Evolutionary conservation across 2,888 invertebrate species (phyloP), one percentile per base, ranked within the genome.

Genomic region (Sylvicola cinctus): DNA sequence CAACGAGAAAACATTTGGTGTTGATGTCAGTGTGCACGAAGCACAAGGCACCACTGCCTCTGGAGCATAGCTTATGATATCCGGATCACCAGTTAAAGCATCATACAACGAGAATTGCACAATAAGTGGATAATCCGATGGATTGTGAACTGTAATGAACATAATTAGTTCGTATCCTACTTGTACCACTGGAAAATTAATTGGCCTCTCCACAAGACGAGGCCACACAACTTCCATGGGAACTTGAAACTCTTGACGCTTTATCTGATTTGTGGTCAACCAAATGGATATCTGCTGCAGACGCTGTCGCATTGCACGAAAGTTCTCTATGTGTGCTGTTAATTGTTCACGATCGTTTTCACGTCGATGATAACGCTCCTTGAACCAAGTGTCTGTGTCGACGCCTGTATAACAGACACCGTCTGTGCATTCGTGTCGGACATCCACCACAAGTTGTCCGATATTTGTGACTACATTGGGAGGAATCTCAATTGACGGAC

Each of bases 401-500:
- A 42, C 41, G 42, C 39, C 41, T 36, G 42, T 38, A 34, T 84
- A 87, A 58, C 84, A 85, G 20, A 20, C 8, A 47, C 67, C 61
- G 31, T 71, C 68, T 42, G 57, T 63, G 58, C 88, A 91, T 38
- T 67, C 65, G 31, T 63, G 57, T 46, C 74, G 69, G 11, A 84
- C 74, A 56, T 79, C 74, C 59, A 83, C 80, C 60, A 52, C 70
- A 51, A 65, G 69, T 58, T 55, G 66, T 27, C 70, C 74, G 40
- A 68, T 62, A 27, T 61, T 52, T 44, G 62, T 63, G 16, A 63
- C 52, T 1, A 63, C 54, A 26, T 62, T 58, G 3, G 67, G 60
- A 32, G 58, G 49, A 42, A 70, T 62, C 41, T 61, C 58, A 36
- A 51, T 43, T 38, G 47, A 42, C 33, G 53, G 35, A 50, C 12